Conservation (phyloP, 2,888 invertebrate species). For the Phengaris alcon region DNA sequence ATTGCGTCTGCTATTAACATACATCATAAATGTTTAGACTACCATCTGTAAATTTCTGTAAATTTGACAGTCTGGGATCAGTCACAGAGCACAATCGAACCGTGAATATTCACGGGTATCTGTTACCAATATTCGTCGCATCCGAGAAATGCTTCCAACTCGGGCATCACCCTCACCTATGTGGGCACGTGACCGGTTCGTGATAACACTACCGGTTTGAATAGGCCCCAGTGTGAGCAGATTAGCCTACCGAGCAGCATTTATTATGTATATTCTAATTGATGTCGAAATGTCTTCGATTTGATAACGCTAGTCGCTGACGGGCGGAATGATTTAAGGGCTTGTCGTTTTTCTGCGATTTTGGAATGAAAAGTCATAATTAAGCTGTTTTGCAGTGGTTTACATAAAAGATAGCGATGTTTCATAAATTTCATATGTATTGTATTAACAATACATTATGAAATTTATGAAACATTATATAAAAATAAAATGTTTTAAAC, state of each 20-base stretch:
- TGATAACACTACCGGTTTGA: constrained; percentile 6
- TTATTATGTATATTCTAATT: constrained; percentile 1
- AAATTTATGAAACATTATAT: no score
- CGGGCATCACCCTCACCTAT: constrained; percentile 2
- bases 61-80: background rate
- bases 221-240: background rate
- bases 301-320: background rate
- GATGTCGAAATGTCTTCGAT: background rate
- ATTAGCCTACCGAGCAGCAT: background rate
- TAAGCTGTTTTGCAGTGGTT: no score
- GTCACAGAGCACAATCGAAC: background rate
- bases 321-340: background rate
- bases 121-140: background rate
- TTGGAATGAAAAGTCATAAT: background rate
- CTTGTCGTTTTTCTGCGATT: background rate
- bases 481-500: no score
- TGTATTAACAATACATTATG: no score
- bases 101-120: constrained; percentile 5
- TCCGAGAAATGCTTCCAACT: background rate
- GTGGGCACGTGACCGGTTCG: constrained; percentile 7
- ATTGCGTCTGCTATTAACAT: no score
- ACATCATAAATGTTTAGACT: no score
- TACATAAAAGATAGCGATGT: no score
- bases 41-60: no score
- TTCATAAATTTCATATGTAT: no score